Evolutionary conservation across 53 echinoderm and acorn worm species (phyloP), one percentile per base, ranked within the genome.

Genomic region (Astropecten irregularis): DNA sequence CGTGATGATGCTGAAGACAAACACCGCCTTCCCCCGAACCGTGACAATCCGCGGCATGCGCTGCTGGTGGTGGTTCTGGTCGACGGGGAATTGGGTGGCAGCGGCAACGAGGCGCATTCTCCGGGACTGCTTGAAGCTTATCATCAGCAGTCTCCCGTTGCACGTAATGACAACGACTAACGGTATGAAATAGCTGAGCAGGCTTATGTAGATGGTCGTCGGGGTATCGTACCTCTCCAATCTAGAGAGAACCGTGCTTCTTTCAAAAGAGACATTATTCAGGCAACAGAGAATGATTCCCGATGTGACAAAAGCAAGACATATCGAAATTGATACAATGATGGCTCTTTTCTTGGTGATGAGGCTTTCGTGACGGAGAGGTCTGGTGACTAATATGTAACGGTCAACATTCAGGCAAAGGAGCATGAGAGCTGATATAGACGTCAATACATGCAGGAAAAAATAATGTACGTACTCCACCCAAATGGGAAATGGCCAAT

Each of bases 381-480:
- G 71, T 71, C 37, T 53, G 16, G 71, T 71, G 11, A 71, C 71
- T 50, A 53, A 33, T 19, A 71, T 34, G 51, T 30, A 71, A 30
- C 36, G 71, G 44, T 71, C 26, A 18, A 31, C 71, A 34, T 53
- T 10, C 53, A 51, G 27, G n/a, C 71, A 71, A 29, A 54, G 71
- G 33, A 71, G 52, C n/a, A 71, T 51, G 31, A 71, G n/a, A 20
- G 54, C 53, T 29, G 71, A 71, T 19, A 71, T 53, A 19, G 31
- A 51, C 49, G 50, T 71, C 52, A 71, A 71, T 10, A 35, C 35
- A 48, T 31, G 38, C n/a, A 71, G 71, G 32, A 29, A 26, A 52
- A 71, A 71, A 35, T 71, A 70, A 32, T 51, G 70, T 30, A 16
- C 27, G 20, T 54, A 71, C 51, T 71, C 35, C 34, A 51, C 25